These are phyloP conservation scores for Dascyllus trimaculatus DNA, from an alignment of 2,113 vertebrate genomes.

Conservation along the genomic window DNA sequence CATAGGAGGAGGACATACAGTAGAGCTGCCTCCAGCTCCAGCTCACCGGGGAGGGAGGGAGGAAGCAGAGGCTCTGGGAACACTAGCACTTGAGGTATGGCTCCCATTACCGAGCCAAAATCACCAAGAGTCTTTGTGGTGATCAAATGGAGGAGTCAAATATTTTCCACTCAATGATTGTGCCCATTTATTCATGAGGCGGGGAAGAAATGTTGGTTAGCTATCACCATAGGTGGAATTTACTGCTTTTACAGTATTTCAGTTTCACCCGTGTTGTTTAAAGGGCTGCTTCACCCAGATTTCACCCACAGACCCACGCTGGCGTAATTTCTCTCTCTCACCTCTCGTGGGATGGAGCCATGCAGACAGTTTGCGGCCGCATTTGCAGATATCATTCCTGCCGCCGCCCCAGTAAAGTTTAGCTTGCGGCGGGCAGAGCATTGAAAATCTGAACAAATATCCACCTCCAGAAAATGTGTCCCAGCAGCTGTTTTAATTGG, in stretches of 20 bases:
- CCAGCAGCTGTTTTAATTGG: not conserved
- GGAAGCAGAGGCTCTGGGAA: conserved; percentile 19
- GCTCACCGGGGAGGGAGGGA: conserved; percentile 4
- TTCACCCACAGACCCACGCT: conserved; percentile 15
- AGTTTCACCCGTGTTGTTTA: conserved; percentile 27
- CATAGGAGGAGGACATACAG: conserved; percentile 60
- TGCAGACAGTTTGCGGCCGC: conserved; percentile 3
- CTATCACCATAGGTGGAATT: conserved; percentile 49
- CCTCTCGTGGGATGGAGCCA: not conserved
- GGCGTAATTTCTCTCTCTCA: not conserved
- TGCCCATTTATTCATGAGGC: conserved; percentile 52
- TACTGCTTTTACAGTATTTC: conserved; percentile 46
- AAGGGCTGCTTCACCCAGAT: conserved; percentile 31
- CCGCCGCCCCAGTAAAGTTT: not conserved
- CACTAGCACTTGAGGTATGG: conserved; percentile 47
- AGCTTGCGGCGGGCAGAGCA: not conserved
- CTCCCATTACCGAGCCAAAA: conserved; percentile 63
- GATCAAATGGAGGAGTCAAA: conserved; percentile 56
- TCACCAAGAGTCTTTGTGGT: conserved; percentile 64
- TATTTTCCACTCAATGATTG: conserved; percentile 66
- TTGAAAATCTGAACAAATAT: not conserved
- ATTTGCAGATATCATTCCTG: conserved; percentile 1
- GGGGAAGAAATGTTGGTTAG: conserved; percentile 49
- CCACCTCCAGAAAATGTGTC: not conserved
- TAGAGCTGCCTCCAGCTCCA: conserved; percentile 50